These are phyloP conservation scores for Gnathonemus echidnorhynchus DNA, from an alignment of 2,113 vertebrate genomes.

Conservation along the genomic window DNA sequence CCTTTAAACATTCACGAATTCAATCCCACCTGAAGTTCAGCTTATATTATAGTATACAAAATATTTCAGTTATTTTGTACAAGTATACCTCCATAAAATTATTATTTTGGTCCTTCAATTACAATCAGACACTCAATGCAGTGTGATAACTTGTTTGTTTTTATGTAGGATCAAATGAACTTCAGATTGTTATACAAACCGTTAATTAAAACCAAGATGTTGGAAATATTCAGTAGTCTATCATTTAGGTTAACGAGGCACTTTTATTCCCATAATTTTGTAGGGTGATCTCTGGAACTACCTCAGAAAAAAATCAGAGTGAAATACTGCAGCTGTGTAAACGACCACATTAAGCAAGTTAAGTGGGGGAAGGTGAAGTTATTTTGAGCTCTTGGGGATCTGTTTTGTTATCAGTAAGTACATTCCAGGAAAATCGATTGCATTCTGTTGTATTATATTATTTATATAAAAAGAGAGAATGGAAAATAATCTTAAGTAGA, in stretches of 20 bases:
- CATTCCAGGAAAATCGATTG: slow-evolving; percentile 17
- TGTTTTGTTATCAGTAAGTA: slow-evolving; percentile 15
- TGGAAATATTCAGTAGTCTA: not conserved
- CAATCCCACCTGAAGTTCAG: not conserved
- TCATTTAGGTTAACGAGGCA: not conserved
- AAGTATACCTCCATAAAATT: not conserved
- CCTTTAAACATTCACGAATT: not conserved
- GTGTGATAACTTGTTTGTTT: not conserved
- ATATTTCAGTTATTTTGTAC: not conserved
- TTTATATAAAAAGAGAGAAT: slow-evolving; percentile 21
- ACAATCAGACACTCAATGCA: not conserved
- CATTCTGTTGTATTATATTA: slow-evolving; percentile 22
- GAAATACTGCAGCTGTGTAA: not conserved
- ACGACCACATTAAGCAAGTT: not conserved
- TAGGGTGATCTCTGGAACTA: not conserved
- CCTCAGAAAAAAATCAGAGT: not conserved
- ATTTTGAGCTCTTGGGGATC: not conserved
- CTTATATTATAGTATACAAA: not conserved
- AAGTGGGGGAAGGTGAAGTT: not conserved
- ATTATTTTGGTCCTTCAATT: not conserved
- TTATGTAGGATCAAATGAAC: not conserved
- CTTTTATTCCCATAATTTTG: not conserved
- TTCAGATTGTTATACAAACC: not conserved
- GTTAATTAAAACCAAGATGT: not conserved
- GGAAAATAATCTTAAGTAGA: slow-evolving; percentile 18